Conservation (phyloP, 2,888 invertebrate genomes). For the Campopleginae sp. region DNA sequence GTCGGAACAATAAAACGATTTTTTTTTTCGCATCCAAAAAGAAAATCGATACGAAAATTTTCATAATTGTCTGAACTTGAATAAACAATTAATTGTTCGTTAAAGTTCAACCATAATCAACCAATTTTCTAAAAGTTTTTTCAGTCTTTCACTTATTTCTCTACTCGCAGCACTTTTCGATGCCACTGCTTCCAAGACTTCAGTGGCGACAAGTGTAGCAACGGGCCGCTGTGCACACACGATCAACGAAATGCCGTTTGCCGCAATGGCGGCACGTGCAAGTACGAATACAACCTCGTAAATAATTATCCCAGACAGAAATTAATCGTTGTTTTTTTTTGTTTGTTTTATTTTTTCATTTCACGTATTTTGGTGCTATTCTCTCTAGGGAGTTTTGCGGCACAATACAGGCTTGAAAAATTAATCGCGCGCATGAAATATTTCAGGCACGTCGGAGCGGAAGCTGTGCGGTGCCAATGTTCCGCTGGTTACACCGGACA, state of each 20-base stretch:
- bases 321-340: background rate
- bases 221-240: constrained; percentile 91
- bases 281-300: constrained; percentile 85
- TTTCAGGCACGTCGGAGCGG: constrained; percentile 91
- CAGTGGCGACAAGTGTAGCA: constrained; percentile 91
- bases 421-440: constrained; percentile 57
- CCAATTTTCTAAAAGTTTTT: constrained; percentile 9
- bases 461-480: constrained; percentile 90
- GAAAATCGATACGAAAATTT: too few species aligned
- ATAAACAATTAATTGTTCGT: too few species aligned
- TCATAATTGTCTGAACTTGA: too few species aligned
- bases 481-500: constrained; percentile 89
- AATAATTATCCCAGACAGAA: background rate
- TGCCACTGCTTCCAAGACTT: constrained; percentile 94
- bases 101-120: too few species aligned
- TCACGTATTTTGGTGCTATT: background rate
- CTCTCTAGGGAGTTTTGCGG: background rate
- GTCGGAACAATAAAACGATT: too few species aligned
- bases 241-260: constrained; percentile 88
- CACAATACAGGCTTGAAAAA: background rate
- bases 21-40: too few species aligned
- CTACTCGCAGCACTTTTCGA: constrained; percentile 88
- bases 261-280: constrained; percentile 93
- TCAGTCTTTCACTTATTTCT: background rate
- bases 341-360: too few species aligned